Conservation (phyloP, 37 sponge, comb jelly and placozoan species). For the Hexactinellida sp. region DNA sequence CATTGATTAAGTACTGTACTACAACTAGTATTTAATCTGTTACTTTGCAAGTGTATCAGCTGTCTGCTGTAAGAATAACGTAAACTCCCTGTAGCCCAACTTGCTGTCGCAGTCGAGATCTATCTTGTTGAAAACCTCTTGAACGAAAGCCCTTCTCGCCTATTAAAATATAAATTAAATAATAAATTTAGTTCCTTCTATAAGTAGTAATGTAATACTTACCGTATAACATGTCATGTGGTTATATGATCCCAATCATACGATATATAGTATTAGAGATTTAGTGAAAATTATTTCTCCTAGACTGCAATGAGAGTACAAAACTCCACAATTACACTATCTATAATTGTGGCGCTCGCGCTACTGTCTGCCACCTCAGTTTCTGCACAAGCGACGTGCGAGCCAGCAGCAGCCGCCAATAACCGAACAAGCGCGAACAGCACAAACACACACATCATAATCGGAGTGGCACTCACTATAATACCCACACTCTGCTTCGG, state of each 20-base stretch:
- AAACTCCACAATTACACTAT: no score
- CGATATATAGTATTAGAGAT: no score
- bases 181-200: no score
- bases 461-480: not conserved
- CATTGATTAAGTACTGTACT: no score
- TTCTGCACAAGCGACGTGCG: not conserved
- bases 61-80: not conserved
- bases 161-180: no score
- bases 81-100: not conserved
- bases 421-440: not conserved
- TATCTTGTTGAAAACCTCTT: conserved; percentile 9
- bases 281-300: no score
- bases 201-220: no score
- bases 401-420: not conserved
- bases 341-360: no score
- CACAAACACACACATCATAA: not conserved
- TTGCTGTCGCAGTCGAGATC: not conserved
- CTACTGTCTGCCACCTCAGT: not conserved
- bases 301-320: no score
- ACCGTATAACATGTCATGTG: no score
- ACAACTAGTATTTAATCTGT: no score
- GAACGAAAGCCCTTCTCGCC: not conserved
- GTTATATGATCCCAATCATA: no score
- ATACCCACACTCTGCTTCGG: conserved; percentile 30
- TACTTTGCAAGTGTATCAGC: not conserved